Percentiles rank a stretch among this genome's conserved stretches.
Evolutionary conservation across 2,797 vertebrate species (phyloP).

Genomic region (Cichlasoma orientale): DNA sequence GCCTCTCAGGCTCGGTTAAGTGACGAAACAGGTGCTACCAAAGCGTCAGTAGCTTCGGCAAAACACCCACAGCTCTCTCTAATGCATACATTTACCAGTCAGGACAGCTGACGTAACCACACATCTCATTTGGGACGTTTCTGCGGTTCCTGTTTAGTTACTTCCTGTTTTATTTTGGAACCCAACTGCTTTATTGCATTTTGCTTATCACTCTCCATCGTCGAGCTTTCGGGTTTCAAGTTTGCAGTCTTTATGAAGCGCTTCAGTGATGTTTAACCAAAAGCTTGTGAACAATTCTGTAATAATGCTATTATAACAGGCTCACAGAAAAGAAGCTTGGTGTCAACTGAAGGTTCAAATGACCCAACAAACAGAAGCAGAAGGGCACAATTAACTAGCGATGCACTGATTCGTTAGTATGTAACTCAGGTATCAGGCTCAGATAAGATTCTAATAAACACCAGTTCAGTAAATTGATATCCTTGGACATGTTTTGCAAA

Average conservation of each 20-base stretch:
- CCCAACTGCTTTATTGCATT: not conserved
- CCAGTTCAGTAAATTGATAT: not conserved
- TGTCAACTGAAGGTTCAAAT: too few relatives aligned
- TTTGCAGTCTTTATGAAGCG: not conserved
- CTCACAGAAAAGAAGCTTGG: not conserved
- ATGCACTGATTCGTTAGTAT: not conserved
- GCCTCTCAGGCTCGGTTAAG: slow-evolving; percentile 15
- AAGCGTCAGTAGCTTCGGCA: slow-evolving; percentile 1
- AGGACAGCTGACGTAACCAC: not conserved
- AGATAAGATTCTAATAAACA: not conserved
- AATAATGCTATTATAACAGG: not conserved
- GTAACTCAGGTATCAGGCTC: too few relatives aligned
- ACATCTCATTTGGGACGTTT: not conserved
- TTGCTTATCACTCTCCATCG: not conserved
- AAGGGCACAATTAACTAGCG: not conserved
- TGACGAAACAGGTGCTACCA: slow-evolving; percentile 34
- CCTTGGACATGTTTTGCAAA: not conserved
- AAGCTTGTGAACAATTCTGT: not conserved
- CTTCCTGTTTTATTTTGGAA: not conserved
- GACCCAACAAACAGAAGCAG: too few relatives aligned
- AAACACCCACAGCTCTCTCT: slow-evolving; percentile 1
- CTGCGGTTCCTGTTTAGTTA: not conserved
- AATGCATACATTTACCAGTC: not conserved
- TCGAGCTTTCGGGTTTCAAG: not conserved
- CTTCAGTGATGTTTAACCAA: not conserved